Base-by-base conservation (phyloP, 2,113 vertebrate species). In the Gadus chalcogrammus region DNA sequence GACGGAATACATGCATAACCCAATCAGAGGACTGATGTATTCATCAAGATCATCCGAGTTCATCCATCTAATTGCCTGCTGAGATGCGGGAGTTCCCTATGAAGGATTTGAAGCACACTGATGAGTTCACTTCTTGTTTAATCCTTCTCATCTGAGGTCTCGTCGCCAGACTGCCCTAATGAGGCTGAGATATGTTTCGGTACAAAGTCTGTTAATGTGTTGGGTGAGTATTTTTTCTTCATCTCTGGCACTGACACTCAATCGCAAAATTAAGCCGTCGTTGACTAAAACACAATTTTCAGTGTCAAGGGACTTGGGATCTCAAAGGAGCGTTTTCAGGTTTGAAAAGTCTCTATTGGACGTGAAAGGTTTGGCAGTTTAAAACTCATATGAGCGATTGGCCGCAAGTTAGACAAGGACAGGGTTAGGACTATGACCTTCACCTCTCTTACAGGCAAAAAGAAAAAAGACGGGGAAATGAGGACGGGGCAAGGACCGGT, bases 11-110 rank as follows among this genome's bases (percentile, higher is more conserved):
- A 35, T 35, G 31, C 31, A 35, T 35, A 35, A 35, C 31, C 31
- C 31, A 35, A 35, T 35, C 31, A 35, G 31, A 35, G 0, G 31
- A 35, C 31, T 24, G 24, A 35, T 35, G 31, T 35, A 35, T 35
- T 35, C 31, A 35, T 35, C 31, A 35, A 35, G 31, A 35, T 9
- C 5, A 48, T 48, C n/a, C 0, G n/a, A 58, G 55, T 16, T 58
- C 55, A 58, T 13, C n/a, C 55, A 13, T 58, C 55, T 84, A 85
- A 87, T 83, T 85, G 83, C 69, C 79, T 71, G 74, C 59, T 73
- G 56, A 78, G 71, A 68, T 74, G 74, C 70, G 67, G 76, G 79
- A 84, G 15, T 58, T 58, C n/a, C 5, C 6, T 27, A n/a, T 4
- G 38, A 70, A 59, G 59, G n/a, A 58, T 5, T n/a, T 35, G 31